phyloP scores from a whole-genome alignment of 2,888 invertebrate genomes.

The Philopedon plagiatum region DNA sequence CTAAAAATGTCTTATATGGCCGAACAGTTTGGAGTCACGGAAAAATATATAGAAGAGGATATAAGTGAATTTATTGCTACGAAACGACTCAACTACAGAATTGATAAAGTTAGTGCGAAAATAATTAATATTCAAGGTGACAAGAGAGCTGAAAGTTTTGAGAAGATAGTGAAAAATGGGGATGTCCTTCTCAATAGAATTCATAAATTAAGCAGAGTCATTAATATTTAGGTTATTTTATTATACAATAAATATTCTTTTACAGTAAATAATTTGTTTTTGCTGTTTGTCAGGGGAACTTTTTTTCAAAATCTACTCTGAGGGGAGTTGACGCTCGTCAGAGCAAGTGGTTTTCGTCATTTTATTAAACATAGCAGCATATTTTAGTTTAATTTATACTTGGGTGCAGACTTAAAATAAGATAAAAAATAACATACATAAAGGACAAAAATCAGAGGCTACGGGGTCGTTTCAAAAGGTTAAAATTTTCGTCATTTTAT shows the following conservation, averaged over 20 bases:
- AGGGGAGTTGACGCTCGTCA: no score
- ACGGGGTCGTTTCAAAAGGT: no score
- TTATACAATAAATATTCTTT: not conserved
- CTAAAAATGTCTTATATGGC: constrained; percentile 80
- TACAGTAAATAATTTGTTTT: not conserved
- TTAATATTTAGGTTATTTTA: constrained; percentile 65
- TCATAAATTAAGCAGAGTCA: constrained; percentile 80
- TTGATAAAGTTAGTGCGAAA: constrained; percentile 77
- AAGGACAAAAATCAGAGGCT: no score
- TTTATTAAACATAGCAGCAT: no score
- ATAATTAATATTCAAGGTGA: constrained; percentile 72
- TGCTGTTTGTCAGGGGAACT: not conserved
- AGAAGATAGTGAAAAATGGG: constrained; percentile 79
- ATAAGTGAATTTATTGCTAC: constrained; percentile 73
- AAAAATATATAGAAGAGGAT: constrained; percentile 77
- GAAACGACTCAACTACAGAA: constrained; percentile 79
- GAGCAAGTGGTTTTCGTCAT: no score
- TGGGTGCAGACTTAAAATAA: no score
- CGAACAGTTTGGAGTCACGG: constrained; percentile 78
- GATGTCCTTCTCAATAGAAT: constrained; percentile 81
- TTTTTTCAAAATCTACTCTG: no score
- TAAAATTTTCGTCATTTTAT: no score
- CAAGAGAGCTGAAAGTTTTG: constrained; percentile 69
- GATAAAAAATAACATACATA: no score
- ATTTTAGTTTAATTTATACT: no score